phyloP scores from a whole-genome alignment of 1,140 invertebrate genomes.

The Gerris buenoi region DNA sequence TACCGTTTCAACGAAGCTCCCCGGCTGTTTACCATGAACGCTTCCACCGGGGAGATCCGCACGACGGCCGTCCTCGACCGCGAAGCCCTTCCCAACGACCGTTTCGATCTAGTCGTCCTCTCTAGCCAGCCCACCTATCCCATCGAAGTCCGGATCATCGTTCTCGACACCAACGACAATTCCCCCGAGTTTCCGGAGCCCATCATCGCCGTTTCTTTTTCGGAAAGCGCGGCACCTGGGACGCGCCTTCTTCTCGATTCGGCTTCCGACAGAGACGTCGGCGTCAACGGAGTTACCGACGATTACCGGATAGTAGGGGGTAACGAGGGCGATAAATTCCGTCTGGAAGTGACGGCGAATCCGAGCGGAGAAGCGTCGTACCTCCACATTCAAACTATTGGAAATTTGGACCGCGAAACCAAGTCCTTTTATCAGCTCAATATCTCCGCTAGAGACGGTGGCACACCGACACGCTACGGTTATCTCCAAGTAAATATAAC shows the following conservation, averaged over 20 bases:
- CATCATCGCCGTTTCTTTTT: constrained; percentile 68
- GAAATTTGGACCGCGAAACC: constrained; percentile 74
- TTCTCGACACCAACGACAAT: constrained; percentile 81
- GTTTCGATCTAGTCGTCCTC: constrained; percentile 75
- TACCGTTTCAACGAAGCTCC: constrained; percentile 83
- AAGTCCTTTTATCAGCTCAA: constrained; percentile 69
- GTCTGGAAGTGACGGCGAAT: constrained; percentile 69
- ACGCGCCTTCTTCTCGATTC: constrained; percentile 73
- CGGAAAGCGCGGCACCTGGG: constrained; percentile 75
- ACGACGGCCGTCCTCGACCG: constrained; percentile 67
- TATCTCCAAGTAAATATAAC: constrained; percentile 79
- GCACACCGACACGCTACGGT: constrained; percentile 59
- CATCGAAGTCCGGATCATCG: constrained; percentile 73
- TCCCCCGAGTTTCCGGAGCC: constrained; percentile 77
- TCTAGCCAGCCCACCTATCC: constrained; percentile 86
- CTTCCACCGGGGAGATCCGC: constrained; percentile 62
- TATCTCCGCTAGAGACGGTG: constrained; percentile 76
- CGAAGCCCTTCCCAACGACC: constrained; percentile 54
- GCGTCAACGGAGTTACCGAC: constrained; percentile 69
- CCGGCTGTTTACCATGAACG: constrained; percentile 63
- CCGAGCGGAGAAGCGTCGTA: constrained; percentile 76
- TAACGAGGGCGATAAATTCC: constrained; percentile 74
- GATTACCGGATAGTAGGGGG: constrained; percentile 77
- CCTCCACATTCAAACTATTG: constrained; percentile 76
- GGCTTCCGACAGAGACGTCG: constrained; percentile 69